Percentiles rank a stretch among this genome's conserved stretches.
Evolutionary conservation across 35 echinoderm and acorn worm genomes (phyloP).

Genomic region (Ptychodera flava): DNA sequence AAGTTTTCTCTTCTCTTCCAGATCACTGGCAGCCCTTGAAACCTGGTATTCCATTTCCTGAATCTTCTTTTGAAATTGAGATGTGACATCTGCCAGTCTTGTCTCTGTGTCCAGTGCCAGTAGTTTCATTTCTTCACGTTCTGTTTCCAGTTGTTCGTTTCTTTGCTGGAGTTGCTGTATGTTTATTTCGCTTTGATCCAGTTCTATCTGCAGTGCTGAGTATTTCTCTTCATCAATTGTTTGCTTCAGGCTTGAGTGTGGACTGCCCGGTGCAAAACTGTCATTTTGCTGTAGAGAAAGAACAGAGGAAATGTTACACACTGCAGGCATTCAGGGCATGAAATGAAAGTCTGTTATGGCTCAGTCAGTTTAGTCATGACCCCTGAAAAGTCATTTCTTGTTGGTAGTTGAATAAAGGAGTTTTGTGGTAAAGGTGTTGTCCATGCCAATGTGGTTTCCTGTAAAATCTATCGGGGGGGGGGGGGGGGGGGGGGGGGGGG

Average conservation of each 20-base stretch:
- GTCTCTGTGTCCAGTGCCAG: constrained; percentile 82
- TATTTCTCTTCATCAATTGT: constrained; percentile 16
- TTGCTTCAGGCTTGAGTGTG: constrained; percentile 23
- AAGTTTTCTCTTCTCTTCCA: constrained; percentile 19
- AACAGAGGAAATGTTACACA: too few relatives aligned
- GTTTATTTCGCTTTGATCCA: constrained; percentile 64
- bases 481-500: too few relatives aligned
- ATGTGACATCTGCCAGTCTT: constrained; percentile 34
- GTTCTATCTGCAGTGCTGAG: constrained; percentile 38
- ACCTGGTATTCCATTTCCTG: constrained; percentile 47
- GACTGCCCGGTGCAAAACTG: neutral
- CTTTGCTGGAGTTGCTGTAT: constrained; percentile 61
- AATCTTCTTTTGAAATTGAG: constrained; percentile 33
- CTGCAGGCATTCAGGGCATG: too few relatives aligned
- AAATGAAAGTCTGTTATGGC: too few relatives aligned
- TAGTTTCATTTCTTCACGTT: constrained; percentile 66
- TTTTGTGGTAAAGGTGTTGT: too few relatives aligned
- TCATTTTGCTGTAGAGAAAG: neutral
- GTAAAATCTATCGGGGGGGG: too few relatives aligned
- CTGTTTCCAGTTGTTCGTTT: constrained; percentile 54
- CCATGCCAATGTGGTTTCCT: too few relatives aligned
- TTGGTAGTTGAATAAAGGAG: too few relatives aligned
- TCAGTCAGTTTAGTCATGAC: too few relatives aligned
- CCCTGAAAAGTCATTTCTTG: too few relatives aligned
- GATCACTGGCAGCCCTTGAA: constrained; percentile 27